Evolutionary conservation across 2,888 invertebrate species (phyloP), one percentile per base, ranked within the genome.

Genomic region (Drosophila lutescens): DNA sequence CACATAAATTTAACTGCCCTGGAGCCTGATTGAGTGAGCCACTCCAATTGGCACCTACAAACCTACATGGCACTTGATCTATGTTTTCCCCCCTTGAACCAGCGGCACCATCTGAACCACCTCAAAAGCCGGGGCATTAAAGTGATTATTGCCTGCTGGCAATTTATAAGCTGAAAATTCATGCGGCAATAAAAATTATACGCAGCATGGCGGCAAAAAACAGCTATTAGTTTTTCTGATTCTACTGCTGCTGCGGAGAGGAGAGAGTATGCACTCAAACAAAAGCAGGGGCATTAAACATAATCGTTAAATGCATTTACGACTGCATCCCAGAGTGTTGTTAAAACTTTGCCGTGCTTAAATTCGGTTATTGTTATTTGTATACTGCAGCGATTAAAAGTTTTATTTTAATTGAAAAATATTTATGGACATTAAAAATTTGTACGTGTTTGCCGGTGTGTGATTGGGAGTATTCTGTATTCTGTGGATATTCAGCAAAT

Each of bases 11-110:
- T 74, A 43, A 61, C 73, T 59, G 55, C 55, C 50, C 44, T 17
- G 34, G 26, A 41, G 41, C 47, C 73, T 74, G 87, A 86, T 83
- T 85, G 79, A 81, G 76, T 71, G 58, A 58, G 73, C 57, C 69
- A 74, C 77, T 76, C 56, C 67, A 71, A 79, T 81, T 73, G 79
- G 66, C 77, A 81, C 34, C 34, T 34, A 34, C 82, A 79, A 77
- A 81, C 82, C 81, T 81, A 76, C 58, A 47, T 44, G 34, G 15
- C 43, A 49, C 73, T 71, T 72, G 73, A 71, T 71, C 73, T 72
- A 72, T 63, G 40, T 30, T 13, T 56, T 23, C 23, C 9, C 13
- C 20, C 15, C 34, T 9, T 30, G 15, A 41, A 10, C 17, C 41
- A 23, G 4, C 30, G 8, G 30, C 6, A 9, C 34, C 12, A 20